Evolutionary conservation across 2,888 invertebrate species (phyloP).

Genomic region (Sturmia bella): DNA sequence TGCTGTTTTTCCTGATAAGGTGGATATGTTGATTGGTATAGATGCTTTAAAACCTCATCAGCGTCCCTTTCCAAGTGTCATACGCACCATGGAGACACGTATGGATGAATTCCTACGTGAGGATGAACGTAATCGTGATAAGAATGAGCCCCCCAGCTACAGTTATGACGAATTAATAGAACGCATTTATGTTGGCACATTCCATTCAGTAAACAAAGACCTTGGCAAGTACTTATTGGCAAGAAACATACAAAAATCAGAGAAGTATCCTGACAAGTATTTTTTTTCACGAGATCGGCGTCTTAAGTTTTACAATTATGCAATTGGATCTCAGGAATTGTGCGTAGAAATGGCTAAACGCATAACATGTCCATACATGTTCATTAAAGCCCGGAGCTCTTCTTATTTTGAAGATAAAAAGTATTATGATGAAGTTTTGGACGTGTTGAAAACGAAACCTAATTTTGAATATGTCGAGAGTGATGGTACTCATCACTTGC

Average conservation of each 20-base stretch:
- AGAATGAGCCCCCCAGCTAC: slow-evolving; percentile 85
- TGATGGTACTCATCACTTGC: slow-evolving; percentile 88
- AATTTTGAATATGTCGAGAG: slow-evolving; percentile 85
- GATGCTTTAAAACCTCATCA: slow-evolving; percentile 80
- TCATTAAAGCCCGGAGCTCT: slow-evolving; percentile 84
- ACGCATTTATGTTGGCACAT: slow-evolving; percentile 84
- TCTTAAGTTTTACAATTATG: slow-evolving; percentile 83
- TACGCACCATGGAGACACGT: slow-evolving; percentile 80
- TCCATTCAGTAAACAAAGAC: slow-evolving; percentile 84
- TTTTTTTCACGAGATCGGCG: slow-evolving; percentile 87
- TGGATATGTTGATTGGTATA: slow-evolving; percentile 80
- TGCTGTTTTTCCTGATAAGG: slow-evolving; percentile 83
- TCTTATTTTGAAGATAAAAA: slow-evolving; percentile 84
- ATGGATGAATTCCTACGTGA: slow-evolving; percentile 82
- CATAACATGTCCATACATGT: slow-evolving; percentile 86
- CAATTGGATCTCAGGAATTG: slow-evolving; percentile 82
- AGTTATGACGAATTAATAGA: slow-evolving; percentile 85
- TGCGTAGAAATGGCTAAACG: slow-evolving; percentile 84
- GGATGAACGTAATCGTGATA: slow-evolving; percentile 80
- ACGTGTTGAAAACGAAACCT: slow-evolving; percentile 83
- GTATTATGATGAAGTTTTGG: slow-evolving; percentile 84
- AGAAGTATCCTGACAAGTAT: slow-evolving; percentile 84
- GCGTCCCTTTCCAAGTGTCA: slow-evolving; percentile 75
- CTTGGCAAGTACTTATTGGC: slow-evolving; percentile 83
- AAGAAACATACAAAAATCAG: slow-evolving; percentile 84